Base-by-base conservation (phyloP, 2,888 invertebrate species). In the Uropetala carovei region DNA sequence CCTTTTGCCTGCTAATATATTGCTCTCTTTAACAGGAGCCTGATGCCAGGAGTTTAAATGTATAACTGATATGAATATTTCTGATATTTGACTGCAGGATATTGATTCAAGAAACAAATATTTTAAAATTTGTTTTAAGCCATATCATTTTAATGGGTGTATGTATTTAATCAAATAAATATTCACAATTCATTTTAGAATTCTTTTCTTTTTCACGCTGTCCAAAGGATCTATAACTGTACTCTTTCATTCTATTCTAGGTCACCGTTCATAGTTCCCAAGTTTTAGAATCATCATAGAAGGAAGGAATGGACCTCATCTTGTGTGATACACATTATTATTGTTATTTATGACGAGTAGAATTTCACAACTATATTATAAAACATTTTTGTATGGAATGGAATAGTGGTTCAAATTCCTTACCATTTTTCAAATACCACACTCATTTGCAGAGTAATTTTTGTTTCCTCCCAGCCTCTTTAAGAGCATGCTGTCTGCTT, bases 401-500 rank as follows among this genome's bases (percentile, higher is more conserved):
- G 60, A 27, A 89, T 89, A 60, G 64, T 64, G 43, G 30, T 64
- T 58, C 85, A 86, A 56, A 22, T 43, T 60, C 56, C 16, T 56
- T 11, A 83, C 83, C 43, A 14, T 83, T 83, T 83, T 83, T 89
- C 89, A 89, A 56, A 89, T 89, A 68, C 64, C 64, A 89, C 89
- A 89, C 89, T 89, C 89, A 89, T 89, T 89, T 89, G 43, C 64
- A 64, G 64, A n/a, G 60, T n/a, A n/a, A n/a, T 83, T 43, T 27
- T 89, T 89, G 64, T 64, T 89, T 68, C 43, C 43, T 64, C 89
- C 64, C 58, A 64, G 57, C 86, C 60, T 89, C 16, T 89, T 43
- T 30, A 89, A 14, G 64, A 64, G 89, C 89, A 89, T 89, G 89
- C 43, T 68, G n/a, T 89, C 64, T 68, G 89, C 89, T 89, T 60